Evolutionary conservation across 2,888 invertebrate genomes (phyloP).

Genomic region (Peribatodes rhomboidaria): DNA sequence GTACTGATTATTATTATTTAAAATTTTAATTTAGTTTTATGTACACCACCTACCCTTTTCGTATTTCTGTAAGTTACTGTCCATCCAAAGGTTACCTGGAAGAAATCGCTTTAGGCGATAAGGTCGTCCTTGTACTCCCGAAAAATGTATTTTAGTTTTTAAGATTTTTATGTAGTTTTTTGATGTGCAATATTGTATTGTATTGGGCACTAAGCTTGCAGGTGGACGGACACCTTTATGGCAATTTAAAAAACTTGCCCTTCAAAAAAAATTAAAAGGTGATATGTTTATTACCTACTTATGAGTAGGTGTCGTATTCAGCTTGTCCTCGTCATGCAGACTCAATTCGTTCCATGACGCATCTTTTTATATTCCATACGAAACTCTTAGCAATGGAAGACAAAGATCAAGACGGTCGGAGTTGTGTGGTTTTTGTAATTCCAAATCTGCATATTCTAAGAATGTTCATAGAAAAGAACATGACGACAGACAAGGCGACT

Average conservation of each 20-base stretch:
- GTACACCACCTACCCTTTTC: no score
- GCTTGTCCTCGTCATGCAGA: constrained; percentile 45
- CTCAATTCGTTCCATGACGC: constrained; percentile 50
- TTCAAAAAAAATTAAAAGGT: background rate
- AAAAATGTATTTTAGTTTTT: no score
- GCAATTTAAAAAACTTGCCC: background rate
- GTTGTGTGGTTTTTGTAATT: constrained; percentile 26
- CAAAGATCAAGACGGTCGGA: constrained; percentile 34
- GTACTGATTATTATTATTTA: no score
- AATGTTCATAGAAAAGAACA: background rate
- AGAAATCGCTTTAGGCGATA: no score
- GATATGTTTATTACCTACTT: background rate
- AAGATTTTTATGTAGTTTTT: no score
- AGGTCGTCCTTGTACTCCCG: no score
- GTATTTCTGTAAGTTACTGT: no score
- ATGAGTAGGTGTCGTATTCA: constrained; percentile 10
- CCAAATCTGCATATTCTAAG: constrained; percentile 26
- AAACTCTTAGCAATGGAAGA: constrained; percentile 35
- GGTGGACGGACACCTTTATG: no score
- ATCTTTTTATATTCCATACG: constrained; percentile 42
- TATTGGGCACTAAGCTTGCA: no score
- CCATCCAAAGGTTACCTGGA: no score
- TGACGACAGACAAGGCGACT: background rate
- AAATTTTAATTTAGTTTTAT: no score
- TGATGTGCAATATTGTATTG: no score